Evolutionary conservation across 1,140 invertebrate species (phyloP).

Genomic region (Dendroctonus ponderosae): DNA sequence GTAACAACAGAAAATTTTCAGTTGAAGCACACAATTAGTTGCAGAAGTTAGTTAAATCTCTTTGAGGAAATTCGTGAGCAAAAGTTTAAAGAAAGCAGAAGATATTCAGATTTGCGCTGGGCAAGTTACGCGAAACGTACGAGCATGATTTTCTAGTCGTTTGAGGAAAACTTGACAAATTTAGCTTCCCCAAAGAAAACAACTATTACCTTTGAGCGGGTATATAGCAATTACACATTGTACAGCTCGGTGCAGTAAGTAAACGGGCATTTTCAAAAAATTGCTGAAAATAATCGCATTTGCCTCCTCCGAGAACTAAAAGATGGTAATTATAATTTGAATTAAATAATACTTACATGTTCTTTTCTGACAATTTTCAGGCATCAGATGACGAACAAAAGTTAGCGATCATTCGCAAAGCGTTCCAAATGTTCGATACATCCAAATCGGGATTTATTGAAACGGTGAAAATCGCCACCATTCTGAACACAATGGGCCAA

Average conservation of each 20-base stretch:
- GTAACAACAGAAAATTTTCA: too few species aligned
- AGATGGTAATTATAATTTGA: background rate
- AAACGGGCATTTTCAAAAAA: constrained; percentile 1
- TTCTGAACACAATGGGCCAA: constrained; percentile 90
- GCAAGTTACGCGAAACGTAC: constrained; percentile 3
- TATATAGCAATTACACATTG: constrained; percentile 20
- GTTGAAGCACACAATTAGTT: too few species aligned
- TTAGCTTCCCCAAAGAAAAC: constrained; percentile 17
- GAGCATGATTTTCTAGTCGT: constrained; percentile 16
- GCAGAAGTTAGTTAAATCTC: too few species aligned
- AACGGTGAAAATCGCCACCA: constrained; percentile 83
- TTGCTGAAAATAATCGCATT: background rate
- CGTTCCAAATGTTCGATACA: constrained; percentile 94
- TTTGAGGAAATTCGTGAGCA: too few species aligned
- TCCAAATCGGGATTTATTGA: constrained; percentile 87
- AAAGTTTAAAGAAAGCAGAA: too few species aligned
- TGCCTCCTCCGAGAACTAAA: background rate
- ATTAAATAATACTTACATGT: background rate
- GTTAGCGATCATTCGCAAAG: constrained; percentile 84
- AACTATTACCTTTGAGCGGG: constrained; percentile 2
- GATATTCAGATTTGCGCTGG: background rate
- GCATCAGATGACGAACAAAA: constrained; percentile 71
- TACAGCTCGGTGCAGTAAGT: background rate
- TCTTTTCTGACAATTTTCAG: constrained; percentile 5
- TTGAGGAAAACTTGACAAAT: constrained; percentile 27